A percentile compares a stretch with the other conserved stretches of the same genome.
phyloP scores from a whole-genome alignment of 2,888 invertebrate species.

The Poecilobothrus nobilitatus region DNA sequence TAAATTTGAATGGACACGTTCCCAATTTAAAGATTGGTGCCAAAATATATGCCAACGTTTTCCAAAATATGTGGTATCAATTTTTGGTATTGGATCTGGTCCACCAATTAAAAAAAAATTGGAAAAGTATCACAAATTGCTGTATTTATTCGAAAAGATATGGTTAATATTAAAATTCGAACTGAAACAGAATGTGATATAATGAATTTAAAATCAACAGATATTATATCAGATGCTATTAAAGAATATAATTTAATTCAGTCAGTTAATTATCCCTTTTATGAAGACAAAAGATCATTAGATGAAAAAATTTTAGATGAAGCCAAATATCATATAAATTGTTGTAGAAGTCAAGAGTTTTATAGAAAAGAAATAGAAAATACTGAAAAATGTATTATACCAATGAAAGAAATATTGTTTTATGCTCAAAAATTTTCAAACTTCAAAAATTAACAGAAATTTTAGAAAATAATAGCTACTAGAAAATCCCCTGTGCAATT shows the following conservation, averaged over 20 bases:
- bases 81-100: slow-evolving; percentile 67
- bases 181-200: slow-evolving; percentile 16
- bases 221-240: slow-evolving; percentile 13
- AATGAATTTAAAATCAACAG: neutral
- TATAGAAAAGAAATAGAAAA: slow-evolving; percentile 31
- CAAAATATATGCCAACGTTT: slow-evolving; percentile 58
- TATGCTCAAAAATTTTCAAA: slow-evolving; percentile 8
- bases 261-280: slow-evolving; percentile 47
- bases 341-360: slow-evolving; percentile 27
- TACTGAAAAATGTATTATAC: slow-evolving; percentile 23
- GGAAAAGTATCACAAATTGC: slow-evolving; percentile 81
- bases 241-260: slow-evolving; percentile 44
- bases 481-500: no score
- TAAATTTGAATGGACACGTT: slow-evolving; percentile 87
- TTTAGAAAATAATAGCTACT: slow-evolving; percentile 20
- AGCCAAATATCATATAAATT: slow-evolving; percentile 38
- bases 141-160: slow-evolving; percentile 51
- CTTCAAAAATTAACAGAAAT: slow-evolving; percentile 21
- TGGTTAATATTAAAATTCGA: slow-evolving; percentile 24
- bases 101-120: slow-evolving; percentile 56
- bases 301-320: slow-evolving; percentile 46
- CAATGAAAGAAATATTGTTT: slow-evolving; percentile 12
- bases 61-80: slow-evolving; percentile 64
- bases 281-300: slow-evolving; percentile 40
- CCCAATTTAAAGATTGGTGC: slow-evolving; percentile 78